Evolutionary conservation across 2,113 vertebrate species (phyloP).

Genomic region (Procapra przewalskii): DNA sequence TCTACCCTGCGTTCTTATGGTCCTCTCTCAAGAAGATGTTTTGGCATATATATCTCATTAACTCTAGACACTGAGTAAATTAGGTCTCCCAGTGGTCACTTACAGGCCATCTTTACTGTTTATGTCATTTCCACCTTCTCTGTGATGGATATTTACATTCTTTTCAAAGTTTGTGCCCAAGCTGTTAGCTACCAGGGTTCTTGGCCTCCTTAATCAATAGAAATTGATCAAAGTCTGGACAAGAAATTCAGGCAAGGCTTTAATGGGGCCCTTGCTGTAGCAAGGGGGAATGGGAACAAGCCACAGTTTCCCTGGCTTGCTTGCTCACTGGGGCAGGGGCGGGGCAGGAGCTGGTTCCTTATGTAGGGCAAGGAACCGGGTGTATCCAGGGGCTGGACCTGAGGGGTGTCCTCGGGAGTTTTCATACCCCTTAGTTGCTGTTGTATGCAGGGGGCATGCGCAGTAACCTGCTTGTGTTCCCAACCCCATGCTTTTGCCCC

Average conservation of each 20-base stretch:
- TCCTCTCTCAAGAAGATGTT: background rate
- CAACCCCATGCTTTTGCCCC: background rate
- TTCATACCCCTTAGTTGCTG: background rate
- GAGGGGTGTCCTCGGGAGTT: background rate
- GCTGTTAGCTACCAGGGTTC: background rate
- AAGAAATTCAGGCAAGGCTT: background rate
- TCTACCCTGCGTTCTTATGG: background rate
- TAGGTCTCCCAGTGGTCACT: background rate
- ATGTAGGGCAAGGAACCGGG: fast-evolving
- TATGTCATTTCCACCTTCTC: background rate
- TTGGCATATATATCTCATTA: background rate
- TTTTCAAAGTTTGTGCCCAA: background rate
- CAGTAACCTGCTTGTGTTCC: background rate
- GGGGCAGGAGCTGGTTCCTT: background rate
- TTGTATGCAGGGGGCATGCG: background rate
- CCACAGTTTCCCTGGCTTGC: background rate
- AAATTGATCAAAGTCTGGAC: background rate
- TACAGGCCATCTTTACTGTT: fast-evolving
- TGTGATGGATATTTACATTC: background rate
- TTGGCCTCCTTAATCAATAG: background rate
- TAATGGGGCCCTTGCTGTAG: background rate
- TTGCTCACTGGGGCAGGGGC: background rate
- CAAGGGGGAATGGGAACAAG: background rate
- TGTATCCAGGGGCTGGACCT: background rate
- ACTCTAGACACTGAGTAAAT: background rate